Evolutionary conservation across 2,888 invertebrate species (phyloP), one percentile per base, ranked within the genome.

Genomic region (Pandemis corylana): DNA sequence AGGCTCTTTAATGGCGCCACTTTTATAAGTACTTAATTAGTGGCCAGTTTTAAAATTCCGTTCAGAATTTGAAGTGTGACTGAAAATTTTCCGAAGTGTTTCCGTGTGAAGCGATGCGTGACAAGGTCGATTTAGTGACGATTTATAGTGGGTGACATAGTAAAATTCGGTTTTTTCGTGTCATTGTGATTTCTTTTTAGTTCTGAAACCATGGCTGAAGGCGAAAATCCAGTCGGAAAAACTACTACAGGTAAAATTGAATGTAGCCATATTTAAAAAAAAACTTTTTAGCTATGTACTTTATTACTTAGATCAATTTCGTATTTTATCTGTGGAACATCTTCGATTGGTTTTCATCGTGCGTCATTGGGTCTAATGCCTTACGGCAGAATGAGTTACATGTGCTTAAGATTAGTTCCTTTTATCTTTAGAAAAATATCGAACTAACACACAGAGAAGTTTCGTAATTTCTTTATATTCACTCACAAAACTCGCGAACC

Each of bases 91-190:
- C 78, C 72, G 66, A 62, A 68, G 76, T 79, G 78, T 80, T 82
- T 77, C 78, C 46, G 76, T 80, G 81, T 76, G 76, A 81, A 82
- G 79, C 78, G 80, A 86, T 83, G 83, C 82, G 85, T 82, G 82
- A 80, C 80, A 84, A 84, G 81, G 82, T 83, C 80, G 79, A 84
- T 85, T 84, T 84, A 81, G 80, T 80, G 78, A 78, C 78, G 80
- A 83, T 85, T 82, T 81, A 79, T 74, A 78, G 78, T 78, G 68
- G 66, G 80, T 81, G 81, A 80, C 77, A 79, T 68, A 77, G 78
- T 70, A 70, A 66, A 70, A 66, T 41, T 28, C 65, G 44, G 65
- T 70, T 28, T 70, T 74, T 65, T 65, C 28, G 73, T 71, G 71
- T 41, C 63, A 42, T 42, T 53, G 42, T 72, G 36, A 76, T 78